Base-by-base conservation (phyloP, 2,888 invertebrate genomes). In the Caenorhabditis japonica region DNA sequence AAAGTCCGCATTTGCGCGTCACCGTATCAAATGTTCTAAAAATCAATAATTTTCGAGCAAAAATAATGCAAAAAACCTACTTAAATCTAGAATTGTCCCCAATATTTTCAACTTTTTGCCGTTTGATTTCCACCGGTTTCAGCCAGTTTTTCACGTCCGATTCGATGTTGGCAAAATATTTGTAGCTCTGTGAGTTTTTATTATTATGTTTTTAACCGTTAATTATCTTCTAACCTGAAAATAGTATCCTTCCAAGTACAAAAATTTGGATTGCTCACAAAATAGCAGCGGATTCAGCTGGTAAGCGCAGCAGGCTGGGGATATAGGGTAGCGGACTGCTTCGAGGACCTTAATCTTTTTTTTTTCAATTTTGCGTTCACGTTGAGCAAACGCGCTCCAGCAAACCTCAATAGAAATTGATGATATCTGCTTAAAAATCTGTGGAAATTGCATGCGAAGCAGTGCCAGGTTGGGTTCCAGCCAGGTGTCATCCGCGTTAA, bases 131-230 rank as follows among this genome's bases (percentile, higher is more conserved):
- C n/a, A 51, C 13, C 5, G 71, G 71, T 41, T 47, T 58, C 41
- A 71, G 13, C 58, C 55, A 64, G 15, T 52, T 41, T 27, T 49
- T 15, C 2, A 66, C 43, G 5, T 52, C 44, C 19, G 21, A 23
- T 4, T 61, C 55, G 3, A 60, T 61, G 0, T 41, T 8, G 36
- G 53, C 17, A 19, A 73, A 73, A 23, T 73, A 73, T 51, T 73
- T 73, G 39, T 36, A 66, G 49, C 73, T 73, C 66, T 73, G 59
- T 53, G 56, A 51, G 19, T 27, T 15, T 4, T 2, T 33, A 4
- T 30, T 7, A 49, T 33, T 17, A 30, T 7, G 19, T n/a, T 17
- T 13, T 8, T 8, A 1, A 30, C 8, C 10, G n/a, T n/a, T 13
- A 17, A 4, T 10, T 0, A n/a, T 4, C 1, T 15, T 36, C 15